These are phyloP conservation scores for Folsomia candida DNA, from an alignment of 2,888 invertebrate genomes.

Conservation along the genomic window DNA sequence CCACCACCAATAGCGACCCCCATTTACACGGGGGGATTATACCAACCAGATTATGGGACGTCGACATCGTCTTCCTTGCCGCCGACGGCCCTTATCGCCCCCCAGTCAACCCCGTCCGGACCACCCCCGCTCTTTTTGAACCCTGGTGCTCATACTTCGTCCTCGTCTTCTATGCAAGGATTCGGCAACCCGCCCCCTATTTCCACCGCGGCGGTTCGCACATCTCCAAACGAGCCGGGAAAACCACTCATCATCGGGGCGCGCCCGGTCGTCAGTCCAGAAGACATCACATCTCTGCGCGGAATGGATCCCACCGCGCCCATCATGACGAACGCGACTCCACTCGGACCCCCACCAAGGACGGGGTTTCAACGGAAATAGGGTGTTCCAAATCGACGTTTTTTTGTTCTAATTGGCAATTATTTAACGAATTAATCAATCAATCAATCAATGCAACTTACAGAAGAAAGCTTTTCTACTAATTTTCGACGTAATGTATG, in stretches of 20 bases:
- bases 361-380: slow-evolving; percentile 57
- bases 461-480: not conserved
- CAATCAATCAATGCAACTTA: not conserved
- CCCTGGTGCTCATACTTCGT: not conserved
- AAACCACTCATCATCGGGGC: slow-evolving; percentile 13
- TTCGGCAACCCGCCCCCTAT: not conserved
- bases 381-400: not conserved
- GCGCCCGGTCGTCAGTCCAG: slow-evolving; percentile 14
- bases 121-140: slow-evolving; percentile 3
- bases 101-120: not conserved
- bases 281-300: not conserved
- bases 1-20: not conserved
- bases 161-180: too few species aligned
- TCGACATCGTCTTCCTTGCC: not conserved
- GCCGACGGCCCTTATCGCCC: not conserved
- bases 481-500: too few species aligned
- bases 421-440: not conserved
- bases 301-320: slow-evolving; percentile 60
- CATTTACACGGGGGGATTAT: not conserved
- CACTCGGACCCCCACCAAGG: slow-evolving; percentile 62
- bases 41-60: not conserved
- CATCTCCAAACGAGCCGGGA: not conserved
- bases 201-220: not conserved
- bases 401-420: not conserved
- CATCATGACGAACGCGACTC: slow-evolving; percentile 52